Evolutionary conservation across 2,797 vertebrate genomes (phyloP), one percentile per base, ranked within the genome.

Genomic region (Centroberyx gerrardi): DNA sequence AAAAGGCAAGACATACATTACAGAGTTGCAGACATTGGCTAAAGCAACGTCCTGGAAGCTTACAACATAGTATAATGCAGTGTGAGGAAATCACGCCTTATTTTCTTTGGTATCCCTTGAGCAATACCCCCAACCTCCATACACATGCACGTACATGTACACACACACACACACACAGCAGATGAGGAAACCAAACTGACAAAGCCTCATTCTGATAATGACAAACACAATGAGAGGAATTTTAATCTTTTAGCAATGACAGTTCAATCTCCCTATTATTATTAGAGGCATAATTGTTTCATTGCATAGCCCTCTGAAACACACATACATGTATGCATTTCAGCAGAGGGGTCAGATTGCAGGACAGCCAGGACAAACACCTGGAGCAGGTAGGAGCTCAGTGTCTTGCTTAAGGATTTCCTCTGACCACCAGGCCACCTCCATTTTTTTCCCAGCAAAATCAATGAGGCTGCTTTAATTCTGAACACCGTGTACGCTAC

Each of bases 31-130:
- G 83, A 84, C 77, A 59, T 65, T 54, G 62, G 65, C 68, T 65
- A 12, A 27, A 74, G 62, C 33, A 72, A 33, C 1, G 15, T 63
- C 67, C 65, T 0, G 0, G 12, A 69, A 69, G 36, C 52, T 89
- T 91, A 86, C 82, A 36, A 87, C 80, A 84, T 55, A 51, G 52
- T 36, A 29, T 74, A 51, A 70, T 44, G 76, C 74, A 84, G 78
- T 3, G 22, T 36, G 59, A 81, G 76, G 78, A 87, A 75, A 74
- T 87, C 7, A 40, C 1, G 12, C 14, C 76, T 76, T 78, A 64
- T 78, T 71, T 83, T 73, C 54, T 71, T 36, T 59, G 13, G 5
- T 42, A 36, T 1, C 14, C 17, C 51, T 88, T 67, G n/a, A 76
- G 83, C 80, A 88, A 84, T 4, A 72, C 15, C 15, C 1, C 14